Evolutionary conservation across 2,113 vertebrate species (phyloP).

Genomic region (Euleptes europaea): DNA sequence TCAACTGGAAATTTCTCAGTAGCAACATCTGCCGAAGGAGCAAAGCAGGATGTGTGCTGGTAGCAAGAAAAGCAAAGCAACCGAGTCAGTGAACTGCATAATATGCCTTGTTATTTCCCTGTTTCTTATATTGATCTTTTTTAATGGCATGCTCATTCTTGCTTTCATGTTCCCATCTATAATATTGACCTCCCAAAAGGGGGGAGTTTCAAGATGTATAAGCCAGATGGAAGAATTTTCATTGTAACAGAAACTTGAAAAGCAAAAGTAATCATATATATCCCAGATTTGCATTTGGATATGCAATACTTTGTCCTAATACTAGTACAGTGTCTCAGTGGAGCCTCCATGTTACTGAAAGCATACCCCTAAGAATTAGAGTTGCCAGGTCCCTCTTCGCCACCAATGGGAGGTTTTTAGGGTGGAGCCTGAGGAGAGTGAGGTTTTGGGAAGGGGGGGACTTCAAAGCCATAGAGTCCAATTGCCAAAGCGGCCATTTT

Average conservation of each 20-base stretch:
- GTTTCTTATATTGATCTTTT: constrained; percentile 46
- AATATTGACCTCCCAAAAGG: constrained; percentile 30
- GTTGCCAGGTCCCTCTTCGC: no score
- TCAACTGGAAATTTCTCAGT: background rate
- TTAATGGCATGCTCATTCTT: constrained; percentile 50
- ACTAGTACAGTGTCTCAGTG: constrained; percentile 18
- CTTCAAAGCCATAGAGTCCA: no score
- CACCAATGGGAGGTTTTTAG: no score
- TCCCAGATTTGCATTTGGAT: background rate
- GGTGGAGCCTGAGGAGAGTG: no score
- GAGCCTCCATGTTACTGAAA: background rate
- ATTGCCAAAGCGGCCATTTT: no score
- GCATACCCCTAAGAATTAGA: no score
- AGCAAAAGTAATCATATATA: background rate
- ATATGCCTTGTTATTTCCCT: constrained; percentile 24
- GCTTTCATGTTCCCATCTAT: constrained; percentile 19
- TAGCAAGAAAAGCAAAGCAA: constrained; percentile 24
- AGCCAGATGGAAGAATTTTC: constrained; percentile 32
- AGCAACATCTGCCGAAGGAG: constrained; percentile 15
- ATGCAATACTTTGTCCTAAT: background rate
- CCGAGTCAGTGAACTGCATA: constrained; percentile 32
- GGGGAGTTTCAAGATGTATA: background rate
- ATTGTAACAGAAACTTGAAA: constrained; percentile 32
- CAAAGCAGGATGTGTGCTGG: background rate
- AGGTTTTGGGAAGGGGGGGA: no score